These are phyloP conservation scores for Sebastes iracundus DNA, from an alignment of 2,797 vertebrate genomes.

Conservation along the genomic window DNA sequence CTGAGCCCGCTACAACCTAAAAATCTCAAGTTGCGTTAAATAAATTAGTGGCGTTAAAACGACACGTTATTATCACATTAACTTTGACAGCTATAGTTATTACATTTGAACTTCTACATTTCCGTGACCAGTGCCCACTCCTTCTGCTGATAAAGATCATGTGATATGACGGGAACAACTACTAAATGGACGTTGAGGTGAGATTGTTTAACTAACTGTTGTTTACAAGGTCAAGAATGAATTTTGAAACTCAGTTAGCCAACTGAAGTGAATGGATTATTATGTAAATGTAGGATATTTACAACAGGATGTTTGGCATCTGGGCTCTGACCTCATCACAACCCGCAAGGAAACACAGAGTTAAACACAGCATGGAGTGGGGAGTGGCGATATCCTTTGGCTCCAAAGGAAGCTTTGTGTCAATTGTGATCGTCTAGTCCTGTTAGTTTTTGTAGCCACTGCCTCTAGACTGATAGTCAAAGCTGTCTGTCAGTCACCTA, in stretches of 20 bases:
- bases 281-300: too few relatives aligned
- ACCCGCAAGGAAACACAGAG: background rate
- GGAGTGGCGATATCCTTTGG: background rate
- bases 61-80: too few relatives aligned
- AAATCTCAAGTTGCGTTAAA: too few relatives aligned
- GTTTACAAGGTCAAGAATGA: too few relatives aligned
- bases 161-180: background rate
- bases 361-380: background rate
- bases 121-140: background rate
- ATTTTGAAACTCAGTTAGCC: too few relatives aligned
- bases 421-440: background rate
- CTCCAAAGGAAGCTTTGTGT: background rate
- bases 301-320: background rate
- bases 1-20: too few relatives aligned
- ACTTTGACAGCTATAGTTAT: too few relatives aligned
- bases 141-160: background rate
- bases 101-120: background rate
- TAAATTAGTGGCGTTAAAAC: too few relatives aligned
- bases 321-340: background rate
- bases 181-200: too few relatives aligned
- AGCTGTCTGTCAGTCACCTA: constrained; percentile 16
- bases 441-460: background rate
- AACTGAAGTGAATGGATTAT: too few relatives aligned
- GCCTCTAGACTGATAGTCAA: background rate
- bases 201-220: too few relatives aligned